Evolutionary conservation across 2,888 invertebrate species (phyloP).

Genomic region (Drosophila atroscutellata): DNA sequence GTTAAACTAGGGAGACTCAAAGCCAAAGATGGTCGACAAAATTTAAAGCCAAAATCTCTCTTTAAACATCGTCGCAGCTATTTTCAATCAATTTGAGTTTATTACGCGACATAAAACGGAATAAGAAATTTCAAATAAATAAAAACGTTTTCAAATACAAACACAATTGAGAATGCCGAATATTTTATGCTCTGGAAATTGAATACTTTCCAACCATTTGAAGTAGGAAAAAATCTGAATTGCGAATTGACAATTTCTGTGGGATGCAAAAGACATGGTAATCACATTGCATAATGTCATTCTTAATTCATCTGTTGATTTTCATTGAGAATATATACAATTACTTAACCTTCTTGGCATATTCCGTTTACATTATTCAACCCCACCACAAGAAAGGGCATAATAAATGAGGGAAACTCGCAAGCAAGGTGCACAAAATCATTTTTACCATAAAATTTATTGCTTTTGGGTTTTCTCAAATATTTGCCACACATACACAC

Average conservation of each 20-base stretch:
- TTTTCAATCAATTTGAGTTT: constrained; percentile 71
- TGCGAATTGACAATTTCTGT: background rate
- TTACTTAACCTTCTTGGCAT: background rate
- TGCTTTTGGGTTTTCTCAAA: constrained; percentile 64
- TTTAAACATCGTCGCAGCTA: constrained; percentile 31
- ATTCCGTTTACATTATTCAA: background rate
- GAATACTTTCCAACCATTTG: background rate
- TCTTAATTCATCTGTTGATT: background rate
- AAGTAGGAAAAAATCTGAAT: background rate
- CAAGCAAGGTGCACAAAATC: constrained; percentile 68
- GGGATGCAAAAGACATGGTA: background rate
- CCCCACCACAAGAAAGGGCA: constrained; percentile 10
- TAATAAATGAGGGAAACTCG: constrained; percentile 37
- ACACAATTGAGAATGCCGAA: background rate
- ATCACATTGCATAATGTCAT: background rate
- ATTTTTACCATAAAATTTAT: constrained; percentile 76
- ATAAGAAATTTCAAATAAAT: constrained; percentile 6
- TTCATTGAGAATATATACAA: background rate
- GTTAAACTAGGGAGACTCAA: constrained; percentile 2
- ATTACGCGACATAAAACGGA: constrained; percentile 40
- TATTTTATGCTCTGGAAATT: background rate
- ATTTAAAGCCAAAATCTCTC: background rate
- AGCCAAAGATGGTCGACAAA: background rate
- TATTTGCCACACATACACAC: constrained; percentile 45
- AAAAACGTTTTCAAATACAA: background rate